Base-by-base conservation (phyloP, 2,797 vertebrate genomes). In the Enteromius unitaeniatus region DNA sequence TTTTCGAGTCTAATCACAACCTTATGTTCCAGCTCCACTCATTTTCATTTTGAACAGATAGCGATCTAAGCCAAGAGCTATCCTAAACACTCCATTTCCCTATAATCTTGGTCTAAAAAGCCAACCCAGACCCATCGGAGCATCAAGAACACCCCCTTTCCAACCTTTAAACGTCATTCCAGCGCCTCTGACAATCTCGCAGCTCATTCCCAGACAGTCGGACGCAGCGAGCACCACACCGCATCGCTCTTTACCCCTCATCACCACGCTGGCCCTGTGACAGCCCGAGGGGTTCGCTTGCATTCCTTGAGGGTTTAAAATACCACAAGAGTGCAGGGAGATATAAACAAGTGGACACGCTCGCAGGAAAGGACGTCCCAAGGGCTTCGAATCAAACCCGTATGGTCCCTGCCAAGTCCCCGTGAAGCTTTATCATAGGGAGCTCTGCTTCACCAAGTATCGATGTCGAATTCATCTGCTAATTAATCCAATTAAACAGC, bases 401-500 rank as follows among this genome's bases (percentile, higher is more conserved):
- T 83, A 65, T 31, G 55, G 31, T 45, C 67, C 5, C 87, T 34
- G 34, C 87, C 68, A 53, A 10, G 85, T 64, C 81, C 82, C 82
- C 87, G 47, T 75, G 67, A 83, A 23, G 78, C 15, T 82, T 74
- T 90, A 92, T 92, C 90, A 86, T 83, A 37, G 62, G 68, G 58
- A 85, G 84, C 68, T 79, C 78, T 88, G 88, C 86, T 85, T 93
- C 90, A 89, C 89, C 74, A 91, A 92, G 89, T 89, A 89, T 87
- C 89, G 88, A 91, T 86, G 69, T 91, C 89, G 89, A 90, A 91
- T 88, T 90, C 91, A 92, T 93, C 91, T 89, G 83, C 85, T 91
- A 92, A 94, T 94, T 92, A 95, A 94, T 94, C 93, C 91, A 93
- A 93, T 95, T 94, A 92, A 90, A 86, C 85, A 40, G 88, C 47